Base-by-base conservation (phyloP, 2,888 invertebrate genomes). In the Drosophila pullipes region DNA sequence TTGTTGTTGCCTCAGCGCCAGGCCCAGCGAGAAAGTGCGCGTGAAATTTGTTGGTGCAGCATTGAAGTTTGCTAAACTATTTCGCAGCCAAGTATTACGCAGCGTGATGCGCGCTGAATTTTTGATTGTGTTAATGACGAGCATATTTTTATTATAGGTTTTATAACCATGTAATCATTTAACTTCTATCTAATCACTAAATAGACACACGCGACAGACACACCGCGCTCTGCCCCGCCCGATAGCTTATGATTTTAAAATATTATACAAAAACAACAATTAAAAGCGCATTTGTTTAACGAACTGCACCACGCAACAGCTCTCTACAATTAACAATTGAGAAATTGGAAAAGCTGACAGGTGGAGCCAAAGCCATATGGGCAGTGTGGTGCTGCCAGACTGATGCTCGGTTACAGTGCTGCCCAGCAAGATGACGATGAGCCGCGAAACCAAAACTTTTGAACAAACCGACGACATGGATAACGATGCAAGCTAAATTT, bases 11-110 rank as follows among this genome's bases (percentile, higher is more conserved):
- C 74, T 72, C 30, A 80, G 63, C 52, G 89, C 67, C 60, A 81
- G 54, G n/a, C 90, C 78, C 55, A 85, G 63, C 73, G 90, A 90
- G 90, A 88, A 88, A 90, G 90, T 78, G 47, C 87, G 91, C 71
- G 71, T 55, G 35, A 65, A 64, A 72, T 80, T 85, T 55, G 70
- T 16, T 16, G 81, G 57, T 49, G 49, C 44, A 47, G 50, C 31
- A 22, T 31, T 62, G 44, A 44, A 59, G 31, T 22, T 71, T 60
- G 52, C 63, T 39, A 64, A 54, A 37, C 53, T 62, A 62, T 73
- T 78, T 65, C 64, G 61, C 9, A 80, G 53, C 59, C 71, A 76
- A 47, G 41, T 64, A 50, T 65, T 80, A 39, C 88, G 85, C 22
- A 81, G 60, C 16, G 77, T 69, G 0, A 78, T 49, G 44, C 69